Base-by-base conservation (phyloP, 2,888 invertebrate genomes). In the Parnassius glacialis region DNA sequence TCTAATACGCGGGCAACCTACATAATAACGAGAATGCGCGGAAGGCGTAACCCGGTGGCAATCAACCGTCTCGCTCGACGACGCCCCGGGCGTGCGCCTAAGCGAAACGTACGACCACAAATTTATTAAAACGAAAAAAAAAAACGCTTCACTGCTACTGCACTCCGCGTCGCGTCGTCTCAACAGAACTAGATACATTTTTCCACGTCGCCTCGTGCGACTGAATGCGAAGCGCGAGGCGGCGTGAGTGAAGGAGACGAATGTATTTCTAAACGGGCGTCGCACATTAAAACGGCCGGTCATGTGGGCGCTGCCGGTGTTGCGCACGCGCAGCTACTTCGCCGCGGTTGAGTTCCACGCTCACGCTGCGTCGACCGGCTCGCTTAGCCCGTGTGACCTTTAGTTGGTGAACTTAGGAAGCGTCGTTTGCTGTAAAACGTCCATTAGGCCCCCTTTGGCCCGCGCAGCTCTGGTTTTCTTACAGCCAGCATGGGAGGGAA, bases 41-140 rank as follows among this genome's bases (percentile, higher is more conserved):
- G 89, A 89, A 91, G 91, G 92, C 90, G 92, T 92, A 91, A 91
- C 90, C 79, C 91, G 79, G 92, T 88, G 83, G 92, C 90, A 79
- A 80, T 85, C 81, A 77, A 73, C 82, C 83, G 80, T 86, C 88
- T 83, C 88, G 75, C 85, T 89, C 85, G 74, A 78, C 76, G 83
- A 77, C 81, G 85, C 87, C 87, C 79, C 85, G 75, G 86, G 87
- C 90, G 86, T 81, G 85, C 85, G 87, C 81, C 84, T 83, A 85
- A 89, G 87, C 86, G 88, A 88, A 86, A 87, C 88, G 85, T 83
- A 90, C 85, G 83, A 89, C 85, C 87, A 87, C 89, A 90, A 90
- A 91, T 90, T 91, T 90, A 91, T 91, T 90, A 87, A 90, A 90
- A 89, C 83, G 86, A 87, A 85, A 88, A 89, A 87, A 85, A 86